Percentiles rank a stretch among this genome's conserved stretches.
These are phyloP conservation scores for Acestrorhynchus altus DNA, from an alignment of 2,797 vertebrate species.

Conservation along the genomic window DNA sequence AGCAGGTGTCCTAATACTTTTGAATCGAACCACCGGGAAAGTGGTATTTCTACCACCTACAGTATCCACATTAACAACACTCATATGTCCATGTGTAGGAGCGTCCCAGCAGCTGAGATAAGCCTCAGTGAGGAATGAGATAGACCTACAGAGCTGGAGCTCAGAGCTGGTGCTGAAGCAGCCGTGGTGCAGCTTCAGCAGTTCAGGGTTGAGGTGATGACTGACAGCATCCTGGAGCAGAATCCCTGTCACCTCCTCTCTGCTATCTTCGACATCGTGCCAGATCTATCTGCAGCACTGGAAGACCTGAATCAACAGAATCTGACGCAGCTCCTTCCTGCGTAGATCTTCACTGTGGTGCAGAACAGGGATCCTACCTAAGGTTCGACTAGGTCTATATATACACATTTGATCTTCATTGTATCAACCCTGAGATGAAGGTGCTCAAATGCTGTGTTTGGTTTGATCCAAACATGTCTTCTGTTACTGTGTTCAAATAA, in stretches of 20 bases:
- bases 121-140: background rate
- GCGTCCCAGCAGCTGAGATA: background rate
- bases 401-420: too few relatives aligned
- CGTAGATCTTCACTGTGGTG: background rate
- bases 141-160: background rate
- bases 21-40: too few relatives aligned
- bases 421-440: too few relatives aligned
- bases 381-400: too few relatives aligned
- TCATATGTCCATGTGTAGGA: background rate
- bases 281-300: background rate
- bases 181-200: background rate
- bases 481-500: too few relatives aligned
- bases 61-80: too few relatives aligned
- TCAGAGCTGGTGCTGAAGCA: background rate
- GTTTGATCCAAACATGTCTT: too few relatives aligned
- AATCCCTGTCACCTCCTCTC: background rate
- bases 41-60: too few relatives aligned
- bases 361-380: too few relatives aligned
- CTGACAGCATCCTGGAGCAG: background rate
- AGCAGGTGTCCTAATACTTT: too few relatives aligned
- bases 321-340: background rate
- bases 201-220: background rate
- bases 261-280: background rate
- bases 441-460: too few relatives aligned
- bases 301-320: background rate